phyloP scores from a whole-genome alignment of 1,140 invertebrate genomes.

The Lepidostoma basale region DNA sequence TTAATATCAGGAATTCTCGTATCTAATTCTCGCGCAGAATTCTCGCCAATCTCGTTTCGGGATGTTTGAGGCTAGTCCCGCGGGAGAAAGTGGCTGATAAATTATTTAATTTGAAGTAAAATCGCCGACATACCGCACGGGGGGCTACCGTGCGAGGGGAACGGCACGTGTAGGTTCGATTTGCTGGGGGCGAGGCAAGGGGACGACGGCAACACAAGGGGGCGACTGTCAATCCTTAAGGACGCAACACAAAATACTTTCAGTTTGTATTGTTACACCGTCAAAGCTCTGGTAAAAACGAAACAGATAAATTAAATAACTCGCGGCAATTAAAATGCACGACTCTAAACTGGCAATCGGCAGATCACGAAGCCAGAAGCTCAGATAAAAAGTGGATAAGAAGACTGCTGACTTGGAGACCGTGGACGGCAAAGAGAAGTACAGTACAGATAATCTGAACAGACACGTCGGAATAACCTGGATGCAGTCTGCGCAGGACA shows the following conservation, averaged over 20 bases:
- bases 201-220: too few species aligned
- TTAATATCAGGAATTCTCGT: conserved; percentile 24
- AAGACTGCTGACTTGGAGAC: too few species aligned
- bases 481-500: too few species aligned
- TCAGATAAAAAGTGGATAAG: too few species aligned
- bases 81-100: conserved; percentile 34
- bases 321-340: too few species aligned
- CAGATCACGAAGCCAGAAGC: too few species aligned
- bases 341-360: too few species aligned
- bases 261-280: not conserved
- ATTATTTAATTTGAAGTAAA: conserved; percentile 45
- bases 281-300: not conserved
- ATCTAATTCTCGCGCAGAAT: conserved; percentile 10
- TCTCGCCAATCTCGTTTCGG: conserved; percentile 4
- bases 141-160: not conserved
- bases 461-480: too few species aligned
- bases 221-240: not conserved
- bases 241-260: not conserved
- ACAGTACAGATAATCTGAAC: too few species aligned
- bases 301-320: not conserved
- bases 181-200: too few species aligned
- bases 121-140: conserved; percentile 40
- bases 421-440: too few species aligned
- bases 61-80: not conserved
- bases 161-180: not conserved